phyloP scores from a whole-genome alignment of 2,888 invertebrate species.

The Athripsodes cinereus region DNA sequence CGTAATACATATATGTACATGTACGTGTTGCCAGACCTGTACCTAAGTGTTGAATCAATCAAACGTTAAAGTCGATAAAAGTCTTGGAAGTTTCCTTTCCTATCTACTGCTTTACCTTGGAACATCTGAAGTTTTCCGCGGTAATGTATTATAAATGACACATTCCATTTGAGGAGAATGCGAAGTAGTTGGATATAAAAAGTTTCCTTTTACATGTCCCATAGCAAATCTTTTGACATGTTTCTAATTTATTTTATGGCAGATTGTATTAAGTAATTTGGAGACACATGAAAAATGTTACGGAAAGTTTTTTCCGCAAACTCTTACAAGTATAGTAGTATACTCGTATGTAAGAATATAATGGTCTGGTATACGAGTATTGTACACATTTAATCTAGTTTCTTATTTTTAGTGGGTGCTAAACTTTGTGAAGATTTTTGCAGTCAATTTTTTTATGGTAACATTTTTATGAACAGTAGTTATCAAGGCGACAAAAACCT shows the following conservation, averaged over 20 bases:
- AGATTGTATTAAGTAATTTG: not conserved
- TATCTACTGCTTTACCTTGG: not conserved
- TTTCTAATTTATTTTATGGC: slow-evolving; percentile 2
- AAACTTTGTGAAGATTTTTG: not conserved
- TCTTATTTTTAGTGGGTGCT: slow-evolving; percentile 1
- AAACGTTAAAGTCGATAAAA: slow-evolving; percentile 1
- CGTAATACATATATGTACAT: no score
- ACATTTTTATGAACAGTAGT: not conserved
- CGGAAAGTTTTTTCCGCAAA: not conserved
- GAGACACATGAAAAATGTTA: not conserved
- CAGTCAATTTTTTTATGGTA: not conserved
- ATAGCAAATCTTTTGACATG: slow-evolving; percentile 2
- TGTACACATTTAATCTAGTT: not conserved
- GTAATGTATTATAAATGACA: slow-evolving; percentile 10
- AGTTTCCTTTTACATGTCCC: not conserved
- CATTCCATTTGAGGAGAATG: slow-evolving; percentile 7
- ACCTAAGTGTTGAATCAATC: not conserved
- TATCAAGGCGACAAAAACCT: not conserved
- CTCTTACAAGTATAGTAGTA: not conserved
- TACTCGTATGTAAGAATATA: not conserved
- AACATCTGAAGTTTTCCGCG: not conserved
- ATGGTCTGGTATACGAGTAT: not conserved
- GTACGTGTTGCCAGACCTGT: not conserved
- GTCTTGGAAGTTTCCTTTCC: not conserved
- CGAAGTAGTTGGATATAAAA: not conserved